Evolutionary conservation across 2,797 vertebrate genomes (phyloP), one percentile per base, ranked within the genome.

Genomic region (Antennarius maculatus): DNA sequence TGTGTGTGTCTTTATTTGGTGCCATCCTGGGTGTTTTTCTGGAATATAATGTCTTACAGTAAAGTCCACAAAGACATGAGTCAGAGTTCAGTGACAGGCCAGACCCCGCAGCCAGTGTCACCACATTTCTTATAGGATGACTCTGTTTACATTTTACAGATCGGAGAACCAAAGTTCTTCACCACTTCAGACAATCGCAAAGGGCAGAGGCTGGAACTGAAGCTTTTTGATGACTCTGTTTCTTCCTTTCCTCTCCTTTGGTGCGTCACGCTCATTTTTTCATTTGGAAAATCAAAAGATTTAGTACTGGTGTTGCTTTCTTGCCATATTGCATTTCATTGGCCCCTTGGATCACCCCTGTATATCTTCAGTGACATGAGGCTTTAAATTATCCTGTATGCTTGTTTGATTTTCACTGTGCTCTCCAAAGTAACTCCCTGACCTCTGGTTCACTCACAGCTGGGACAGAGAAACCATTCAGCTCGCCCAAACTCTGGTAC

Each of bases 401-500:
- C 84, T 77, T 61, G 66, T 82, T 86, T 86, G 63, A 86, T 86
- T 83, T 87, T 56, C 59, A 53, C 82, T 47, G 5, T n/a, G 42
- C 48, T 73, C 64, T 54, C 51, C 43, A 49, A 64, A 59, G 60
- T 76, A 46, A 74, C 80, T 79, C 69, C 43, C 57, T 87, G 81
- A 77, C 89, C 77, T 81, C 56, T 80, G 56, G 68, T 87, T 86
- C 17, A 86, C 90, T 87, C 91, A 66, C 89, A 99, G 98, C 85
- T 99, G 98, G 98, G 96, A 97, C 92, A 95, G 92, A 84, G 98
- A 98, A 83, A 92, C 93, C 76, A 97, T 98, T 90, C 94, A 95
- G 71, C 89, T 97, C 55, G 86, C 95, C 52, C 96, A 96, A 87
- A 95, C 85, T 60, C 91, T 95, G 94, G 86, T 92, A 69, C 94